phyloP scores from a whole-genome alignment of 2,113 vertebrate species.

The Petroica traversi region DNA sequence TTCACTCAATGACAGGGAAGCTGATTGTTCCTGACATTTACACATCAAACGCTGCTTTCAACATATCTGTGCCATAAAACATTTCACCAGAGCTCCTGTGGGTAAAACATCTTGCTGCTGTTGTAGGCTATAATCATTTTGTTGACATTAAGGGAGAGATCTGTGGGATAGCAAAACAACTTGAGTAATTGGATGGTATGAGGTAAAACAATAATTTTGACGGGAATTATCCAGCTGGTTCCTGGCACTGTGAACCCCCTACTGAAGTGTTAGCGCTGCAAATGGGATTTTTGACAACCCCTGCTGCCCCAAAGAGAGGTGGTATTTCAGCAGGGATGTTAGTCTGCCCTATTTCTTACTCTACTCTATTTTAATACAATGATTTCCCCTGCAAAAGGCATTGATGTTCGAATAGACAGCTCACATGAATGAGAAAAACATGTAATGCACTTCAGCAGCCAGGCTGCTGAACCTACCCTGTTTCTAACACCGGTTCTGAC shows the following conservation, averaged over 20 bases:
- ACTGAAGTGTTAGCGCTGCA: not conserved
- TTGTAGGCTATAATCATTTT: slow-evolving; percentile 51
- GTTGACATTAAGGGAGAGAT: slow-evolving; percentile 52
- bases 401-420: not conserved
- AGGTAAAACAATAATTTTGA: slow-evolving; percentile 62
- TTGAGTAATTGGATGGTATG: slow-evolving; percentile 4
- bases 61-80: not conserved
- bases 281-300: not conserved
- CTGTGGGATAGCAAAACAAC: slow-evolving; percentile 17
- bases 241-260: not conserved
- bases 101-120: slow-evolving; percentile 29
- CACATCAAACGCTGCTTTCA: slow-evolving; percentile 38
- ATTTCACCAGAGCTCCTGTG: not conserved
- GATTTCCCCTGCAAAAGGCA: not conserved
- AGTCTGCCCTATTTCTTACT: not conserved
- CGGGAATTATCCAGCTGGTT: not conserved
- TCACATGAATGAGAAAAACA: not conserved
- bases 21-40: slow-evolving; percentile 32
- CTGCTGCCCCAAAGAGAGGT: not conserved
- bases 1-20: not conserved
- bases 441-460: not conserved
- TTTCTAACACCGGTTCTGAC: not conserved
- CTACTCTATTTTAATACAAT: not conserved
- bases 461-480: not conserved
- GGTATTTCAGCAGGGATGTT: not conserved